Percentiles rank a stretch among this genome's conserved stretches.
Conservation (phyloP, 1,140 invertebrate species). For the Brachionus paranguensis region DNA sequence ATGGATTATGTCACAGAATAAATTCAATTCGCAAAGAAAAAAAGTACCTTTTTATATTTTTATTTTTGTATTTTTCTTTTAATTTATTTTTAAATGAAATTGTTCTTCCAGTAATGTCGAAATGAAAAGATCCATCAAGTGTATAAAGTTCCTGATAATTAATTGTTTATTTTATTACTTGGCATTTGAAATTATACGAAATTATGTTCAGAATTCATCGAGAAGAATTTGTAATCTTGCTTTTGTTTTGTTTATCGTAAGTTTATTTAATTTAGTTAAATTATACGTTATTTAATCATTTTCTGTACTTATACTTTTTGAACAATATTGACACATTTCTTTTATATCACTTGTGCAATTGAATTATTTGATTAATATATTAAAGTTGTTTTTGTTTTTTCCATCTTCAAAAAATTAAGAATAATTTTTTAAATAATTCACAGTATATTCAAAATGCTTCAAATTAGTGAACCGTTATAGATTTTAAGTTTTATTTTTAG, state of each 20-base stretch:
- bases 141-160: not conserved
- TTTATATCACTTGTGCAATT: too few species aligned
- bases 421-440: too few species aligned
- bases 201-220: slow-evolving; percentile 14
- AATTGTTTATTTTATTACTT: not conserved
- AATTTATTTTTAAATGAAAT: not conserved
- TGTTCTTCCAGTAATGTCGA: not conserved
- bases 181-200: not conserved
- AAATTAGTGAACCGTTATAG: too few species aligned
- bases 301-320: not conserved
- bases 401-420: too few species aligned
- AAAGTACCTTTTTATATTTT: not conserved
- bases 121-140: not conserved
- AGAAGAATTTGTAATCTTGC: not conserved
- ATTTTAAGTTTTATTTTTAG: too few species aligned
- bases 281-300: not conserved
- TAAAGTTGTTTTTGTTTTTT: too few species aligned
- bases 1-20: not conserved
- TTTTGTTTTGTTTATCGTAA: slow-evolving; percentile 15
- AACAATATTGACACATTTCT: too few species aligned
- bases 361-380: too few species aligned
- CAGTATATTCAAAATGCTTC: too few species aligned
- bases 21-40: not conserved
- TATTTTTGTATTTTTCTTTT: not conserved
- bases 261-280: not conserved